phyloP scores from a whole-genome alignment of 2,797 vertebrate genomes.

The Neomorphus geoffroyi region DNA sequence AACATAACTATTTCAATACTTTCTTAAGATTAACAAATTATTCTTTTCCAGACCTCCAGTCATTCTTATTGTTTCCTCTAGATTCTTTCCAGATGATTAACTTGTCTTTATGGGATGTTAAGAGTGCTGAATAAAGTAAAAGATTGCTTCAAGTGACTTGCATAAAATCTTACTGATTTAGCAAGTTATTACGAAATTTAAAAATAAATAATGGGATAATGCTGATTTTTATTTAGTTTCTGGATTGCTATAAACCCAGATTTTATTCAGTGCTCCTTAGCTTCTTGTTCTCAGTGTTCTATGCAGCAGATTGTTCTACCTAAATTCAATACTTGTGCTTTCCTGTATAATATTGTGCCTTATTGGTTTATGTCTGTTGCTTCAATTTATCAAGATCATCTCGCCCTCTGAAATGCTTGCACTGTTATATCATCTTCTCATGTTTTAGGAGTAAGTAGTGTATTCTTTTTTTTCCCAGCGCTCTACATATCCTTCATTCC shows the following conservation, averaged over 20 bases:
- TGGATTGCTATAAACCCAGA: not conserved
- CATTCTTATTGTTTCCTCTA: not conserved
- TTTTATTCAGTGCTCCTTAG: not conserved
- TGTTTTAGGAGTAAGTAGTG: not conserved
- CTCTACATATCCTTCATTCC: not conserved
- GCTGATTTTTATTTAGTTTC: not conserved
- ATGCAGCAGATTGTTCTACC: not conserved
- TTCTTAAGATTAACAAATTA: not conserved
- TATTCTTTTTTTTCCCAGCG: not conserved
- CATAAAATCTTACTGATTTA: not conserved
- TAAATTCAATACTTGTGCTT: not conserved
- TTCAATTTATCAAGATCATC: not conserved
- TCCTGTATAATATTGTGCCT: not conserved
- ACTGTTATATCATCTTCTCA: not conserved
- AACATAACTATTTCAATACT: not conserved
- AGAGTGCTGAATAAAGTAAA: not conserved
- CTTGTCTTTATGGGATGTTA: not conserved
- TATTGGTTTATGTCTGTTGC: not conserved
- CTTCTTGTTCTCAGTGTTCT: not conserved
- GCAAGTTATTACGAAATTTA: not conserved
- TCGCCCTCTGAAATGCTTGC: not conserved
- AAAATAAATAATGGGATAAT: not conserved
- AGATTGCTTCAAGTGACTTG: not conserved
- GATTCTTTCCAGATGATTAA: not conserved
- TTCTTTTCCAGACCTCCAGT: not conserved